Base-by-base conservation (phyloP, 1,140 invertebrate species). In the Dysdera silvatica region DNA sequence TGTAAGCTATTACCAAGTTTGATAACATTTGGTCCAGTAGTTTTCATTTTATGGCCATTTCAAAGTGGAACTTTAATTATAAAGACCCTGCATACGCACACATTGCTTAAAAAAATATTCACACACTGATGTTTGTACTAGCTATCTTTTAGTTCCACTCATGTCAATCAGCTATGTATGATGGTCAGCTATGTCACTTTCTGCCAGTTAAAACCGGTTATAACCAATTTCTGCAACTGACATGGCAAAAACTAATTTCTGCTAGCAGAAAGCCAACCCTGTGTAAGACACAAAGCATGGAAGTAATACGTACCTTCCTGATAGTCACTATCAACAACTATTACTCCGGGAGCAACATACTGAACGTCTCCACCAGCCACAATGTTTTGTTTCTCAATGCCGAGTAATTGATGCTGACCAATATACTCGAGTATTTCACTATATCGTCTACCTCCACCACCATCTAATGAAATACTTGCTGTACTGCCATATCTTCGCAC, bases 291-390 rank as follows among this genome's bases (percentile, higher is more conserved):
- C 28, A 29, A 3, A 32, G 14, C 32, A 31, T 2, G 18, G 28
- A n/a, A 40, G 20, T 18, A 33, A 43, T 33, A 59, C 70, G 74
- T 74, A 89, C 87, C 87, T 82, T 94, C 91, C 71, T 94, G 89
- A 75, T 90, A 95, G 75, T 95, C 92, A n/a, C 89, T 87, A 72
- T 93, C 93, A 6, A 95, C 91, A 78, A 94, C 90, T 74, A 92
- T 93, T 0, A 68, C 31, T 43, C 70, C 62, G 45, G 71, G 70
- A 26, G 91, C 91, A 23, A 91, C 92, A 71, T 95, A 95, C 73
- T 95, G 91, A 4, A 91, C 92, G 77, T 95, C 95, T 7, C 92
- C 92, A 56, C 92, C 92, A 1, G 91, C 91, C 72, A 93, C 94
- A 28, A 96, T 90, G 8, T 91, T 91, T 72, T 95, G 90, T 71